Evolutionary conservation across 2,888 invertebrate genomes (phyloP).

Genomic region (Elegia similella): DNA sequence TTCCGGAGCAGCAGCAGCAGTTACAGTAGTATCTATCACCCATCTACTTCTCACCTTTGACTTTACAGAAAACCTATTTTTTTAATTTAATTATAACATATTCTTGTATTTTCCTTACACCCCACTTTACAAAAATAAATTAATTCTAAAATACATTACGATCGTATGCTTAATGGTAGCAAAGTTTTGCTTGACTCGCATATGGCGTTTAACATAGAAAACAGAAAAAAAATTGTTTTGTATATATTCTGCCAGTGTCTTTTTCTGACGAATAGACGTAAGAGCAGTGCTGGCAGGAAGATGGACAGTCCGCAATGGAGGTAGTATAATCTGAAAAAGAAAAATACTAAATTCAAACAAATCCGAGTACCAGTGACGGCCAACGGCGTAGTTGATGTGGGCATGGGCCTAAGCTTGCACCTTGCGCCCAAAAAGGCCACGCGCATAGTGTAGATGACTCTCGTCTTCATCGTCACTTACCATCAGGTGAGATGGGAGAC

Average conservation of each 20-base stretch:
- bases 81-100: neutral
- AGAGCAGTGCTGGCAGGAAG: neutral
- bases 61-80: too few species aligned
- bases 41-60: too few species aligned
- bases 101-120: neutral
- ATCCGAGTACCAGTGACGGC: too few species aligned
- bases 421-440: too few species aligned
- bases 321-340: conserved; percentile 7
- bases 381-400: too few species aligned
- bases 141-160: neutral
- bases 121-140: neutral
- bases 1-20: too few species aligned
- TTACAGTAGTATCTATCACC: too few species aligned
- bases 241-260: neutral
- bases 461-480: too few species aligned
- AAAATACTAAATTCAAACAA: neutral
- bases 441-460: too few species aligned
- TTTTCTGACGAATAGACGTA: neutral
- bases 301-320: conserved; percentile 1
- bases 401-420: too few species aligned
- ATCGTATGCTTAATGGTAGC: neutral
- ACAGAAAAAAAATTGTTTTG: neutral
- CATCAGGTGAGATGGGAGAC: too few species aligned
- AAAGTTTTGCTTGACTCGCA: neutral
- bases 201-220: neutral